phyloP scores from a whole-genome alignment of 1,140 invertebrate genomes.

The Coelopa frigida region DNA sequence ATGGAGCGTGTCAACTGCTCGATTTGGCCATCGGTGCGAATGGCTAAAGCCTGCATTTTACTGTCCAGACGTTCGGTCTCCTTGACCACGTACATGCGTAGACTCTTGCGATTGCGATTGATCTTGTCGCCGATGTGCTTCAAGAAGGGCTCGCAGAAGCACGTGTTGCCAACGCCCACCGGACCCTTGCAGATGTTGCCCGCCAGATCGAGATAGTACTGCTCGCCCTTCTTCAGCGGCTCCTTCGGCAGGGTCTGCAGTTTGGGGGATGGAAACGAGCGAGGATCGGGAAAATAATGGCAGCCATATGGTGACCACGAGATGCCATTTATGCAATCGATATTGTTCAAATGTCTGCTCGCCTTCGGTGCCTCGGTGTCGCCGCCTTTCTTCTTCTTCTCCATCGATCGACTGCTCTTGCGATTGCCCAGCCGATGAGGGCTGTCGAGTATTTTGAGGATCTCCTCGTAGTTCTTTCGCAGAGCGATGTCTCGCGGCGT shows the following conservation, averaged over 20 bases:
- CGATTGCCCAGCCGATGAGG: slow-evolving; percentile 45
- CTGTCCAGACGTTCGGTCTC: slow-evolving; percentile 73
- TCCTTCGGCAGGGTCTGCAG: slow-evolving; percentile 77
- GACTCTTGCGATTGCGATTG: slow-evolving; percentile 71
- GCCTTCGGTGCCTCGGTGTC: slow-evolving; percentile 1
- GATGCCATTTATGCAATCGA: slow-evolving; percentile 11
- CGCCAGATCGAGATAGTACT: slow-evolving; percentile 92
- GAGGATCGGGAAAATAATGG: slow-evolving; percentile 76
- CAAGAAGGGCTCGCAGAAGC: slow-evolving; percentile 74
- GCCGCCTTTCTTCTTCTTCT: slow-evolving; percentile 23
- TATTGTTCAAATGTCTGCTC: too few relatives aligned
- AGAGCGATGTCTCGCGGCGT: slow-evolving; percentile 83
- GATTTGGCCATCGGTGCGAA: slow-evolving; percentile 67
- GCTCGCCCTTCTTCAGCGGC: slow-evolving; percentile 78
- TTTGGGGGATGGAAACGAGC: slow-evolving; percentile 75
- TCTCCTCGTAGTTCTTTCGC: slow-evolving; percentile 77
- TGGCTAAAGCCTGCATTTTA: slow-evolving; percentile 67
- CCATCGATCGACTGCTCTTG: slow-evolving; percentile 15
- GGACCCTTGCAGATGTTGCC: slow-evolving; percentile 94
- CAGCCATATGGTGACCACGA: slow-evolving; percentile 83
- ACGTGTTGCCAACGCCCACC: slow-evolving; percentile 75
- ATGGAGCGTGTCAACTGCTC: slow-evolving; percentile 60
- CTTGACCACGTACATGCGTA: slow-evolving; percentile 73
- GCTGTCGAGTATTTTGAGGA: slow-evolving; percentile 67
- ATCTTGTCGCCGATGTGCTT: slow-evolving; percentile 78